phyloP scores from a whole-genome alignment of 1,140 invertebrate species.

The Drosophila subobscura region DNA sequence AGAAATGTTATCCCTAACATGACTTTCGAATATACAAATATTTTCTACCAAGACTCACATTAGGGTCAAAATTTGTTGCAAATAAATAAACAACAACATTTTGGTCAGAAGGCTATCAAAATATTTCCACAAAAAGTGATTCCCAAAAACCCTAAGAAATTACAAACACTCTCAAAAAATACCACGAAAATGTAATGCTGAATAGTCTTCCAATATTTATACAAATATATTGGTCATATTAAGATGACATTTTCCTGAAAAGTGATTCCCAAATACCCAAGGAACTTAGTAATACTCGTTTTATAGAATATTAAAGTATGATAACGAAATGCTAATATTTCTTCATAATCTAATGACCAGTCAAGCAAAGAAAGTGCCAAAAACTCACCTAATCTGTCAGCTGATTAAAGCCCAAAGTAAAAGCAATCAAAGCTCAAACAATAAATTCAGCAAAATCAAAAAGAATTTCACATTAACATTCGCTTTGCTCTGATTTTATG shows the following conservation, averaged over 20 bases:
- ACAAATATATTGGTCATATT: no score
- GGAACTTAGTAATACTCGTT: no score
- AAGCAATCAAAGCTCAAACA: constrained; percentile 1
- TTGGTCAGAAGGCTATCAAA: neutral
- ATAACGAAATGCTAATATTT: neutral
- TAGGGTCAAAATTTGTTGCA: neutral
- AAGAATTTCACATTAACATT: constrained; percentile 35
- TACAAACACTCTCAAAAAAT: neutral
- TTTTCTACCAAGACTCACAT: no score
- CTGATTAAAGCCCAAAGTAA: constrained; percentile 5
- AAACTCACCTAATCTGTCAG: constrained; percentile 1
- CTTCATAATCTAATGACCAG: constrained; percentile 12
- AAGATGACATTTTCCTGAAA: no score
- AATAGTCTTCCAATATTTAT: no score
- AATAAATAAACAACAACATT: neutral
- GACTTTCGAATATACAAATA: no score
- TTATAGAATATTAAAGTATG: no score
- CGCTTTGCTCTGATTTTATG: constrained; percentile 21
- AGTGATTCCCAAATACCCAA: no score
- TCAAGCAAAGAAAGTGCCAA: constrained; percentile 4
- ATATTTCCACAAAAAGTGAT: neutral
- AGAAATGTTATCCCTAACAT: no score
- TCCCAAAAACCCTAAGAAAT: constrained; percentile 20
- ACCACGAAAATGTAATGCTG: no score
- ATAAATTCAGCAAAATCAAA: constrained; percentile 38